Base-by-base conservation (phyloP, 35 echinoderm and acorn worm species). In the Apostichopus japonicus region DNA sequence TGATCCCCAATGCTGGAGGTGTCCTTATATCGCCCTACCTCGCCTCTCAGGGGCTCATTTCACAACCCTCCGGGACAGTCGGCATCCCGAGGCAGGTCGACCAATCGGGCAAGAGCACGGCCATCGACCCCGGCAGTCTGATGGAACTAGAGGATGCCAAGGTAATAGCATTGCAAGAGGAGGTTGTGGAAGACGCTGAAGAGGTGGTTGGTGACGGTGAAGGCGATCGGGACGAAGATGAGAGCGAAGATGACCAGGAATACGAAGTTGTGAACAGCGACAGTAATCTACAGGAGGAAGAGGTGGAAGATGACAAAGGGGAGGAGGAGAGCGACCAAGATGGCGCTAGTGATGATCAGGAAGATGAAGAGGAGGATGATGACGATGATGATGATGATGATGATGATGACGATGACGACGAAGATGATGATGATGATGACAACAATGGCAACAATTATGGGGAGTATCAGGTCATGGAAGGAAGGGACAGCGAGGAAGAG, bases 11-110 rank as follows among this genome's bases (percentile, higher is more conserved):
- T 62, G 79, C 95, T 53, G 91, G 90, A 3, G 95, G 95, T 16
- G 87, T 98, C 23, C 95, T 96, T n/a, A 94, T 94, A 81, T 98
- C 97, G 1, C 97, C 97, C 2, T 96, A 96, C 72, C 91, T 98
- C 6, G 77, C 97, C 21, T 79, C 87, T 80, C 94, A 96, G 53
- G 93, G 93, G 9, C 86, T 94, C 13, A 84, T 93, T 0, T 7
- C 71, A 75, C 87, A 93, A n/a, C 55, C 94, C 6, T 72, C 94
- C 23, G 82, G 54, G 24, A 89, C 33, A 24, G 61, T 89, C 2
- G 5, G 55, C 14, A 72, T 89, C 9, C 67, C 86, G 16, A 51
- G 23, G 27, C 23, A n/a, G 33, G 10, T 52, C 0, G 67, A 72
- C 3, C 24, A 25, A n/a, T 27, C 65, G 51, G 63, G 23, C 1